A percentile compares a stretch with the other conserved stretches of the same genome.
These are phyloP conservation scores for Corvus hawaiiensis DNA, from an alignment of 2,113 vertebrate genomes.

Conservation along the genomic window DNA sequence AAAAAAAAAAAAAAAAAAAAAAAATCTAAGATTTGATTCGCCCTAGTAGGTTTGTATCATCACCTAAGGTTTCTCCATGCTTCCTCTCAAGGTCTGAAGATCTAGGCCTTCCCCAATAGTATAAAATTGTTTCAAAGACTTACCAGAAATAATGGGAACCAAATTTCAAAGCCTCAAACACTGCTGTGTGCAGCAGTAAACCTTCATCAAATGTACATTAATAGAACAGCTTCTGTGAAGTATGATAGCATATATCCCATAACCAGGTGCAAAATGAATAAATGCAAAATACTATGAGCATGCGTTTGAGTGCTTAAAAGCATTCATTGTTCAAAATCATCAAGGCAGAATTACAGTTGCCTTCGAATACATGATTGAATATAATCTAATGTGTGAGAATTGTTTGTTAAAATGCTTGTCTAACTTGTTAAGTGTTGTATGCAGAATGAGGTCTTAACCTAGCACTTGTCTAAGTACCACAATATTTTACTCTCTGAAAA, in stretches of 20 bases:
- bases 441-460: background rate
- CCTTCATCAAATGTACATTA: background rate
- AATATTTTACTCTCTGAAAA: background rate
- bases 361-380: background rate
- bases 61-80: background rate
- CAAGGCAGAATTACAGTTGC: background rate
- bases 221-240: background rate
- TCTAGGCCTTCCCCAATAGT: background rate
- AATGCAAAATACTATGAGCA: background rate
- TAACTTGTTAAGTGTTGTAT: background rate
- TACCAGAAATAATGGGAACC: background rate
- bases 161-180: background rate
- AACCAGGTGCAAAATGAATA: background rate
- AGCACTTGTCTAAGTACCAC: background rate
- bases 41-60: background rate
- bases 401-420: background rate
- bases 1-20: background rate
- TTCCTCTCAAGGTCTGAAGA: background rate
- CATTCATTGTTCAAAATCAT: background rate
- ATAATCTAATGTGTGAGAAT: background rate
- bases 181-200: background rate
- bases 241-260: background rate
- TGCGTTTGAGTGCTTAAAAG: background rate
- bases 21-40: background rate
- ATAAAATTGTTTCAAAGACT: background rate